phyloP scores from a whole-genome alignment of 2,888 invertebrate species.

The Erebia aethiops region DNA sequence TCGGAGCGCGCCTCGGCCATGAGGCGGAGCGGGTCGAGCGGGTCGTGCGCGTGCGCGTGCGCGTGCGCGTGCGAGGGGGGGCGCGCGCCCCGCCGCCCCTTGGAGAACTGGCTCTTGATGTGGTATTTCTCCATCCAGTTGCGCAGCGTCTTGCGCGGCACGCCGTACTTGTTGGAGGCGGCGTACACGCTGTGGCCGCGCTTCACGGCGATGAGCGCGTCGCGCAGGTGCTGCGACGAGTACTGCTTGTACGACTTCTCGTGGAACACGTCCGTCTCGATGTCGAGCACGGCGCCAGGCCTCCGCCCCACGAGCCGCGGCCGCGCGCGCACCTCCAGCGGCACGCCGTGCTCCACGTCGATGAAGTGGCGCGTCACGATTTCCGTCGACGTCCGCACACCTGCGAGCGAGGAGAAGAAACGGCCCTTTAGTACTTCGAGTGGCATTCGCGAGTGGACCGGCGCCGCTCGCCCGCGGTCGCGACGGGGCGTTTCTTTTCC shows the following conservation, averaged over 20 bases:
- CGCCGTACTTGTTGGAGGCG: conserved; percentile 81
- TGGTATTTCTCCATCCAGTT: conserved; percentile 84
- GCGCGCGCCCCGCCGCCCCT: conserved; percentile 71
- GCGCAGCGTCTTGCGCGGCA: conserved; percentile 79
- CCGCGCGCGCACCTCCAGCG: conserved; percentile 72
- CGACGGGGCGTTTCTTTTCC: conserved; percentile 75
- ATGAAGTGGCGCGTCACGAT: conserved; percentile 78
- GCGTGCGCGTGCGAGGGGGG: no score
- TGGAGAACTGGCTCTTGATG: conserved; percentile 80
- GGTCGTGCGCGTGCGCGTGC: conserved; percentile 60
- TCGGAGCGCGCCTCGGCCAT: conserved; percentile 57
- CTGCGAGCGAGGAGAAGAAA: conserved; percentile 78
- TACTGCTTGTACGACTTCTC: conserved; percentile 80
- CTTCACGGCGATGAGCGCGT: conserved; percentile 78
- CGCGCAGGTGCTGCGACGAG: conserved; percentile 76
- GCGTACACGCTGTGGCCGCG: conserved; percentile 82
- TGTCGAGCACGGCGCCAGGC: conserved; percentile 74
- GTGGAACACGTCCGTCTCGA: conserved; percentile 77
- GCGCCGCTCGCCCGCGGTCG: background rate
- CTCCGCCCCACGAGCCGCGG: conserved; percentile 71
- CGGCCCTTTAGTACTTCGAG: conserved; percentile 53
- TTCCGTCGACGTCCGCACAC: conserved; percentile 75
- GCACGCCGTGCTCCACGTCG: conserved; percentile 75
- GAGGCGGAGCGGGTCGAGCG: conserved; percentile 69
- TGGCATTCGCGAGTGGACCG: background rate